These are phyloP conservation scores for Aphyosemion australe DNA, from an alignment of 2,113 vertebrate species.

Conservation along the genomic window DNA sequence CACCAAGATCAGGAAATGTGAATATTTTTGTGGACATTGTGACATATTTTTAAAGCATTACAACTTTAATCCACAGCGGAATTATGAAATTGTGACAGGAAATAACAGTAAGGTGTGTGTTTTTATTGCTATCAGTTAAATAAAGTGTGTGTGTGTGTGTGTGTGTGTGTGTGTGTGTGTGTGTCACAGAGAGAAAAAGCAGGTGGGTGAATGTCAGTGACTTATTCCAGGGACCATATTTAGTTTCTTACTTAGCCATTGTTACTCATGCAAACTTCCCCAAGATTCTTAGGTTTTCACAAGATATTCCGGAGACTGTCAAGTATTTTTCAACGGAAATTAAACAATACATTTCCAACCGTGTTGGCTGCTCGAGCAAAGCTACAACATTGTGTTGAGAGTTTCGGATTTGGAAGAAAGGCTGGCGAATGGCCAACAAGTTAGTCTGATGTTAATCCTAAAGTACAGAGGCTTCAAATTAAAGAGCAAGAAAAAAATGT, in stretches of 20 bases:
- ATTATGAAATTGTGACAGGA: too few relatives aligned
- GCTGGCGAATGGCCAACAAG: slow-evolving; percentile 57
- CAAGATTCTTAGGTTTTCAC: slow-evolving; percentile 41
- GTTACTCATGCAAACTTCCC: slow-evolving; percentile 64
- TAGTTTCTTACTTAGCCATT: slow-evolving; percentile 38
- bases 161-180: slow-evolving; percentile 10
- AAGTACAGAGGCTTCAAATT: slow-evolving; percentile 10
- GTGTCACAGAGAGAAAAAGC: not conserved
- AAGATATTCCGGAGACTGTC: slow-evolving; percentile 44
- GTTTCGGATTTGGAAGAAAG: slow-evolving; percentile 54
- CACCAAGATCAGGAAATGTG: not conserved
- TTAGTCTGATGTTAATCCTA: slow-evolving; percentile 47
- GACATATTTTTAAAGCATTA: not conserved
- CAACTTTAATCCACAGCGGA: not conserved
- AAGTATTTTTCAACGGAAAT: slow-evolving; percentile 71
- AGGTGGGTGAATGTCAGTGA: slow-evolving; percentile 22
- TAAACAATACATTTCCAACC: slow-evolving; percentile 69
- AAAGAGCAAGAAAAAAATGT: slow-evolving; percentile 6
- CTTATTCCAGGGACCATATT: slow-evolving; percentile 34
- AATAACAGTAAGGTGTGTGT: too few relatives aligned
- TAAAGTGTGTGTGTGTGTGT: slow-evolving; percentile 1
- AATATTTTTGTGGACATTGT: too few relatives aligned
- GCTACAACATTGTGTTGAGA: slow-evolving; percentile 61
- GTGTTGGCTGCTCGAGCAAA: slow-evolving; percentile 49
- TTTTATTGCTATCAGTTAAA: too few relatives aligned